Evolutionary conservation across 2,888 invertebrate genomes (phyloP), one percentile per base, ranked within the genome.

Genomic region (Pterostichus niger): DNA sequence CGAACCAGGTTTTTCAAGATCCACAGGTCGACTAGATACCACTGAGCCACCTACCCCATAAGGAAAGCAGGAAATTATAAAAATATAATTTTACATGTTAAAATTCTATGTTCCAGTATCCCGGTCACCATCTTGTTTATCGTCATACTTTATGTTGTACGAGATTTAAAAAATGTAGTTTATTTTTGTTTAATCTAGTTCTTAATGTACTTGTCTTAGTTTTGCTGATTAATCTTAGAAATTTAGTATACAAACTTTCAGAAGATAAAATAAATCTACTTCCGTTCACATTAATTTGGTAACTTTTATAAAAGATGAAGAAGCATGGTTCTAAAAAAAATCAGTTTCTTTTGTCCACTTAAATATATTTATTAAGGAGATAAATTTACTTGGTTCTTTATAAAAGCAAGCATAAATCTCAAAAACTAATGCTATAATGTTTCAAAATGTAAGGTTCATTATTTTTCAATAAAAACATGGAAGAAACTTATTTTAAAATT

Each of bases 141-240:
- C 40, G 40, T 9, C 0, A 0, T 40, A 40, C 40, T 40, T 40
- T 40, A 40, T 40, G 40, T 9, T 6, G 24, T 11, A 31, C 11
- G 24, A 59, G 59, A 59, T 31, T 59, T 59, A 31, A 31, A 59
- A 40, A 59, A 31, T 59, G 59, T 59, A 31, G 59, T 17, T 59
- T 40, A 40, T 0, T 40, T 24, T 59, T 17, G 31, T 59, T 59
- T 59, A 59, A 59, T 59, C 31, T 59, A 59, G 24, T 59, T 59
- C 59, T 59, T 59, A 59, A 59, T 59, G 59, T 59, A 24, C 59
- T 59, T 59, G 17, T 6, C 59, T 59, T 59, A 59, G 59, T 59
- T 59, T 31, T 59, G 24, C 59, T 9, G 15, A 59, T 59, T 59
- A 59, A 59, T 59, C 59, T 24, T 24, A 40, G 40, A 40, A 3